A percentile compares a stretch with the other conserved stretches of the same genome.
These are phyloP conservation scores for Antheraea mylitta DNA, from an alignment of 1,140 invertebrate genomes.

Conservation along the genomic window DNA sequence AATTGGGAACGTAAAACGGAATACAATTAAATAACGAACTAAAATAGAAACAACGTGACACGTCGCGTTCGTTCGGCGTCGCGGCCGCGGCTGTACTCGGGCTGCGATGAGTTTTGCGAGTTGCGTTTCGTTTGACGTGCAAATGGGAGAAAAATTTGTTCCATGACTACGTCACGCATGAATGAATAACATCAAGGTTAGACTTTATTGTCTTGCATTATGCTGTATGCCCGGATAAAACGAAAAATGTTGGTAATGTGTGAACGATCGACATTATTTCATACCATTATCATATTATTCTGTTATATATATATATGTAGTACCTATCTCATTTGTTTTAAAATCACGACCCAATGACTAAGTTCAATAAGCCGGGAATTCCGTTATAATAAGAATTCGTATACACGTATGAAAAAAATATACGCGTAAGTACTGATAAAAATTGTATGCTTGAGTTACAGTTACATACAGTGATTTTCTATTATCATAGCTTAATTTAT, in stretches of 20 bases:
- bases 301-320: not conserved
- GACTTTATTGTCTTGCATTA: conserved; percentile 45
- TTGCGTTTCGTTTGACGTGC: conserved; percentile 60
- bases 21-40: conserved; percentile 24
- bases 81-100: conserved; percentile 47
- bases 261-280: conserved; percentile 19
- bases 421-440: too few species aligned
- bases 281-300: conserved; percentile 10
- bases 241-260: conserved; percentile 21
- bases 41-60: conserved; percentile 22
- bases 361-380: not conserved
- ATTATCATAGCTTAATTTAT: too few species aligned
- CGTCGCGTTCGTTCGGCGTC: conserved; percentile 24
- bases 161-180: conserved; percentile 61
- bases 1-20: conserved; percentile 26
- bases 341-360: not conserved
- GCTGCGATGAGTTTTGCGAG: conserved; percentile 49
- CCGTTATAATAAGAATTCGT: too few species aligned
- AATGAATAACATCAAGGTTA: conserved; percentile 57
- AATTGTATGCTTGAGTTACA: too few species aligned
- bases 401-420: too few species aligned
- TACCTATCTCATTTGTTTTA: not conserved
- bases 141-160: conserved; percentile 67
- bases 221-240: conserved; percentile 31
- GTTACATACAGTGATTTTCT: too few species aligned